phyloP scores from a whole-genome alignment of 1,140 invertebrate genomes.

The Trigoniulus corallinus region DNA sequence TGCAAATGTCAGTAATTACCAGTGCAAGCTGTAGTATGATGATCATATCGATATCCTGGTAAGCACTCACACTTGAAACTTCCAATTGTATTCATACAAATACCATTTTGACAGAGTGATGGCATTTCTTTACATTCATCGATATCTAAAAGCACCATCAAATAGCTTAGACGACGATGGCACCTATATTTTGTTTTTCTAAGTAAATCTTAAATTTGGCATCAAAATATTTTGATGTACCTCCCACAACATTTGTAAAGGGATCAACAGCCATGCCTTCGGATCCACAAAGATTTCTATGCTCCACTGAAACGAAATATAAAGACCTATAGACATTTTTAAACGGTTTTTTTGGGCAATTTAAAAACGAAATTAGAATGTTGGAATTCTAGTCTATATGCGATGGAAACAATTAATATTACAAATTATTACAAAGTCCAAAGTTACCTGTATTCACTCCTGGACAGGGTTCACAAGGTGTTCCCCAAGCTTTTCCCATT shows the following conservation, averaged over 20 bases:
- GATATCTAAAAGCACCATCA: too few species aligned
- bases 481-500: constrained; percentile 69
- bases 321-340: neutral
- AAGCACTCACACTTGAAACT: constrained; percentile 53
- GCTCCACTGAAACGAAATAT: constrained; percentile 33
- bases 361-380: too few species aligned
- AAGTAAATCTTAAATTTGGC: too few species aligned
- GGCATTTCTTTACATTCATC: constrained; percentile 62
- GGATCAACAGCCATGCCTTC: constrained; percentile 57
- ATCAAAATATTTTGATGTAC: too few species aligned
- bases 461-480: constrained; percentile 60
- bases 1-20: constrained; percentile 23
- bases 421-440: neutral
- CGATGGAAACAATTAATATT: neutral
- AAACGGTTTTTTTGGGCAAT: neutral
- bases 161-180: too few species aligned
- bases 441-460: constrained; percentile 40
- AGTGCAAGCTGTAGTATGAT: constrained; percentile 49
- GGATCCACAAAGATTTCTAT: constrained; percentile 40
- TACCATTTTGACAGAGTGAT: constrained; percentile 62
- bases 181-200: too few species aligned
- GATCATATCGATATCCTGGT: constrained; percentile 53
- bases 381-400: too few species aligned
- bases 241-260: constrained; percentile 51
- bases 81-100: constrained; percentile 60